phyloP scores from a whole-genome alignment of 37 sponge, comb jelly and placozoan genomes.

The Spongilla lacustris region DNA sequence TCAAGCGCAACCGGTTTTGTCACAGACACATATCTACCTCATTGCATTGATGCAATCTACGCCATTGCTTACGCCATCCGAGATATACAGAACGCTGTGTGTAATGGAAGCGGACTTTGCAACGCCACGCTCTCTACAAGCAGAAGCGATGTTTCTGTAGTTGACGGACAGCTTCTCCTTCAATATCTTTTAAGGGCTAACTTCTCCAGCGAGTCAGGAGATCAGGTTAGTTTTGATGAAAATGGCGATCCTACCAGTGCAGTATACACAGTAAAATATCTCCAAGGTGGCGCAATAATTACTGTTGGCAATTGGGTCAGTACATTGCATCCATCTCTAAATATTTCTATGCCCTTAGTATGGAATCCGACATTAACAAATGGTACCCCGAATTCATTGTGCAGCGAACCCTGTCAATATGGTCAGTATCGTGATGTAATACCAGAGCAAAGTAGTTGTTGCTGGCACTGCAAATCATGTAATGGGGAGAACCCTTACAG shows the following conservation, averaged over 20 bases:
- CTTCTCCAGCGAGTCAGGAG: constrained; percentile 23
- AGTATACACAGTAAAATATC: constrained; percentile 29
- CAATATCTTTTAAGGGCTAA: constrained; percentile 6
- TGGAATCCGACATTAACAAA: neutral
- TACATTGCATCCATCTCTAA: neutral
- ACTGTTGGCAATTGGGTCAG: neutral
- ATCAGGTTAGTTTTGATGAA: constrained; percentile 30
- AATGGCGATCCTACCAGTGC: constrained; percentile 6
- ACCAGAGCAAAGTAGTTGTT: constrained; percentile 30
- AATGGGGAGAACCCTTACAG: constrained; percentile 14
- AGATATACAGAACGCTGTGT: constrained; percentile 1
- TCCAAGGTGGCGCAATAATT: neutral
- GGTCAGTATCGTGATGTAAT: constrained; percentile 28
- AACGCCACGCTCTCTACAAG: neutral
- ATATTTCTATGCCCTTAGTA: too few relatives aligned
- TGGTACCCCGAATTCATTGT: neutral
- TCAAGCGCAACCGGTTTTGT: too few relatives aligned
- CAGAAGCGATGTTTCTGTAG: neutral
- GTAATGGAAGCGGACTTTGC: constrained; percentile 3
- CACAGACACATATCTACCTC: constrained; percentile 17
- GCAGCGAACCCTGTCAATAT: constrained; percentile 16
- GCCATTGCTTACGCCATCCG: constrained; percentile 55
- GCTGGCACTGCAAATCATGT: constrained; percentile 69
- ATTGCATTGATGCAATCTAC: constrained; percentile 55
- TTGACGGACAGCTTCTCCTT: neutral